phyloP scores from a whole-genome alignment of 1,140 invertebrate genomes.

The Cataglyphis hispanica region DNA sequence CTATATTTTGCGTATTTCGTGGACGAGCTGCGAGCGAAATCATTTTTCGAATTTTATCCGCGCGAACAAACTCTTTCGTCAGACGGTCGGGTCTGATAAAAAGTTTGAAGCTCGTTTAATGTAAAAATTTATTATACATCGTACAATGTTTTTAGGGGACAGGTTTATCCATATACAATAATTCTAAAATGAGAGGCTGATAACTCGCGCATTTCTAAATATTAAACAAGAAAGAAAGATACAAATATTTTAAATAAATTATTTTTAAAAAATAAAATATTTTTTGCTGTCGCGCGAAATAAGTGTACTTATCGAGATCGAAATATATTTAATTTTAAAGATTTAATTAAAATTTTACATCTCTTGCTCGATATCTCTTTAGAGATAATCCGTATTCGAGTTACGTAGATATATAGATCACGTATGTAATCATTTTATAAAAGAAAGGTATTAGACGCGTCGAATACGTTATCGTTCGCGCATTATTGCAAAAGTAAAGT shows the following conservation, averaged over 20 bases:
- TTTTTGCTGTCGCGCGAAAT: background rate
- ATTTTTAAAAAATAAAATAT: background rate
- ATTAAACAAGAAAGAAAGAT: background rate
- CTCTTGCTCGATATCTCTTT: background rate
- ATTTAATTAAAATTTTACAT: background rate
- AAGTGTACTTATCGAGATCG: background rate
- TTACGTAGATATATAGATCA: background rate
- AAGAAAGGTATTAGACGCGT: constrained; percentile 9
- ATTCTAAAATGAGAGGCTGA: background rate
- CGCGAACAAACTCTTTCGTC: constrained; percentile 43
- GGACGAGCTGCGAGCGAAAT: constrained; percentile 40
- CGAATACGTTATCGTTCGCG: constrained; percentile 42
- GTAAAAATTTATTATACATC: constrained; percentile 49
- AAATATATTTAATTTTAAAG: background rate
- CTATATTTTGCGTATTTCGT: constrained; percentile 42
- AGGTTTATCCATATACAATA: constrained; percentile 1
- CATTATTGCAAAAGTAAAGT: constrained; percentile 65
- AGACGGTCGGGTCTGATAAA: constrained; percentile 11
- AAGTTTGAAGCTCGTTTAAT: constrained; percentile 50
- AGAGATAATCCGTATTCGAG: background rate
- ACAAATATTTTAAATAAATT: background rate
- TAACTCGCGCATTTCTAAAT: constrained; percentile 5
- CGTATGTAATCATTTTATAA: background rate
- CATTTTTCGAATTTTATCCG: constrained; percentile 50
- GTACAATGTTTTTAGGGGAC: constrained; percentile 24